Conservation (phyloP, 2,113 vertebrate genomes). For the Columba janthina region DNA sequence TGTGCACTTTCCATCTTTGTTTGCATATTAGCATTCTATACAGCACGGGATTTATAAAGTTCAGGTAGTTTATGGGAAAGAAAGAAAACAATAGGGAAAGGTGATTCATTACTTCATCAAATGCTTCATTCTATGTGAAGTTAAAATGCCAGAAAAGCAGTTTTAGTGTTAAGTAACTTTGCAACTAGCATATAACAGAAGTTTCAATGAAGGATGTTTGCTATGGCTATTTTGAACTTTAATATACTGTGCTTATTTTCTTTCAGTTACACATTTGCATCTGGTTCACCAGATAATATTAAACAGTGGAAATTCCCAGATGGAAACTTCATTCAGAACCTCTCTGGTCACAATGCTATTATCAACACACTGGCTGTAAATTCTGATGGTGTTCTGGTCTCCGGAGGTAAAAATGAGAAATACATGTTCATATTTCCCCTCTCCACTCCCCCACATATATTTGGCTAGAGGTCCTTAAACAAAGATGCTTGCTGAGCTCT, state of each 20-base stretch:
- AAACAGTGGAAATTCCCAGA: conserved; percentile 99
- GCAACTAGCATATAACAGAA: background rate
- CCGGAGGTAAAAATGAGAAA: conserved; percentile 85
- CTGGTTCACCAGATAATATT: conserved; percentile 98
- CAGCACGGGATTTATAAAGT: background rate
- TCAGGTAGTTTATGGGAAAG: background rate
- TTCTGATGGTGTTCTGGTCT: conserved; percentile 94
- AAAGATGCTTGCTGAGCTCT: background rate
- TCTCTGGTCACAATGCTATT: conserved; percentile 96
- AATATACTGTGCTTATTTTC: conserved; percentile 6
- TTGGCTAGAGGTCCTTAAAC: background rate
- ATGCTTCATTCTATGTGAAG: background rate
- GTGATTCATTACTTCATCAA: background rate
- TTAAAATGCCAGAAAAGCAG: background rate
- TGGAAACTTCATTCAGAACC: conserved; percentile 97
- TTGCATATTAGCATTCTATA: background rate
- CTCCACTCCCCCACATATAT: rapidly evolving
- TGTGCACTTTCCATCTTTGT: background rate
- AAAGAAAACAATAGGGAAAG: background rate
- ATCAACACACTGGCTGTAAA: conserved; percentile 96
- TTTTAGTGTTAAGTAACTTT: background rate
- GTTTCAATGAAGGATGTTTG: background rate
- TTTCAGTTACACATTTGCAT: conserved; percentile 95
- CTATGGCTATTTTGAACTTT: background rate
- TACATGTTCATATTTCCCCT: background rate